Conservation (phyloP, 2,888 invertebrate genomes). For the Drosophila rellima region DNA sequence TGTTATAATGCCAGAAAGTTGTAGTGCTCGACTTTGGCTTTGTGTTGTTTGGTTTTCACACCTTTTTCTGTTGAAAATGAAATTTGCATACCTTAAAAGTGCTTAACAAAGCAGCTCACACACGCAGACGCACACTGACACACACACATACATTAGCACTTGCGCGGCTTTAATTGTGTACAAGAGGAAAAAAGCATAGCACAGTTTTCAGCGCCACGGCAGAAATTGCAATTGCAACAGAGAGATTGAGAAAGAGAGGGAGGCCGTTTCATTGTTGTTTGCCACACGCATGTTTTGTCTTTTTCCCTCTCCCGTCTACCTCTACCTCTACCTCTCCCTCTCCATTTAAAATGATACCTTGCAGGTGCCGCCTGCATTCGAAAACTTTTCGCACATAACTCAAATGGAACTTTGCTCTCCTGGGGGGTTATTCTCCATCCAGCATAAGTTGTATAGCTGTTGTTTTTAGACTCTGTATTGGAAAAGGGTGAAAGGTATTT, state of each 20-base stretch:
- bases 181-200: constrained; percentile 50
- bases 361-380: constrained; percentile 35
- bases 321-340: not conserved
- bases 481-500: not conserved
- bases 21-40: constrained; percentile 47
- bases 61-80: constrained; percentile 50
- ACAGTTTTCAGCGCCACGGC: constrained; percentile 55
- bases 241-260: not conserved
- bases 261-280: constrained; percentile 30
- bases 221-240: constrained; percentile 20
- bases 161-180: constrained; percentile 62
- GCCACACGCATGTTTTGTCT: constrained; percentile 32
- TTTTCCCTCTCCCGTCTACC: too few relatives aligned
- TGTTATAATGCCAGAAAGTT: constrained; percentile 55
- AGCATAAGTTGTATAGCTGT: constrained; percentile 37
- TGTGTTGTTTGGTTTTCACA: constrained; percentile 56
- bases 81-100: constrained; percentile 70
- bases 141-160: constrained; percentile 32
- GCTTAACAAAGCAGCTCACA: constrained; percentile 47
- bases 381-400: constrained; percentile 50
- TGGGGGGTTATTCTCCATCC: not conserved
- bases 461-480: not conserved
- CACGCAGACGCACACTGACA: constrained; percentile 25
- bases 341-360: constrained; percentile 53
- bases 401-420: constrained; percentile 26